Conservation (phyloP, 2,113 vertebrate species). For the Rostratula benghalensis region DNA sequence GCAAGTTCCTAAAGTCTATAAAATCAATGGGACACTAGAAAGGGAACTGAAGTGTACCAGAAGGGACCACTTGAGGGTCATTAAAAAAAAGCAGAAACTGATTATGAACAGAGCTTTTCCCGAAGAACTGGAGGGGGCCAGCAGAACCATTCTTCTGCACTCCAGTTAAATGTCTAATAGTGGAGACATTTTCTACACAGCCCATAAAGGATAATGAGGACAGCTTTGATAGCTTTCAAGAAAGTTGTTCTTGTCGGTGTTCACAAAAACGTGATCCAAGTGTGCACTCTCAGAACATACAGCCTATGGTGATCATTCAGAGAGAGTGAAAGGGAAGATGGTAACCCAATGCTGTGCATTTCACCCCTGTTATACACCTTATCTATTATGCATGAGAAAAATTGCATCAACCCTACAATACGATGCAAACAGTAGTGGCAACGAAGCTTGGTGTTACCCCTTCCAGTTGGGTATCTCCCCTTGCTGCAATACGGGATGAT, state of each 20-base stretch:
- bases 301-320: background rate
- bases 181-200: slow-evolving; percentile 70
- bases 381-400: background rate
- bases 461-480: background rate
- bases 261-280: slow-evolving; percentile 49
- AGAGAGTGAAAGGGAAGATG: background rate
- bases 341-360: background rate
- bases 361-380: background rate
- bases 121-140: slow-evolving; percentile 69
- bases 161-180: slow-evolving; percentile 74
- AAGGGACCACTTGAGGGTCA: slow-evolving; percentile 74
- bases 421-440: rapidly evolving
- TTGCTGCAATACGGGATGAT: rapidly evolving
- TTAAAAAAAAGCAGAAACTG: slow-evolving; percentile 74
- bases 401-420: rapidly evolving
- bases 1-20: slow-evolving; percentile 72
- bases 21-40: slow-evolving; percentile 77
- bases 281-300: background rate
- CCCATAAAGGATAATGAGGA: slow-evolving; percentile 76
- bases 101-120: slow-evolving; percentile 75
- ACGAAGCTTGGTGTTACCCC: background rate
- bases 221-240: slow-evolving; percentile 71
- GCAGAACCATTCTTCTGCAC: slow-evolving; percentile 67
- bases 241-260: slow-evolving; percentile 49
- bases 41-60: slow-evolving; percentile 74